Base-by-base conservation (phyloP, 2,113 vertebrate species). In the Periophthalmodon schlosseri region DNA sequence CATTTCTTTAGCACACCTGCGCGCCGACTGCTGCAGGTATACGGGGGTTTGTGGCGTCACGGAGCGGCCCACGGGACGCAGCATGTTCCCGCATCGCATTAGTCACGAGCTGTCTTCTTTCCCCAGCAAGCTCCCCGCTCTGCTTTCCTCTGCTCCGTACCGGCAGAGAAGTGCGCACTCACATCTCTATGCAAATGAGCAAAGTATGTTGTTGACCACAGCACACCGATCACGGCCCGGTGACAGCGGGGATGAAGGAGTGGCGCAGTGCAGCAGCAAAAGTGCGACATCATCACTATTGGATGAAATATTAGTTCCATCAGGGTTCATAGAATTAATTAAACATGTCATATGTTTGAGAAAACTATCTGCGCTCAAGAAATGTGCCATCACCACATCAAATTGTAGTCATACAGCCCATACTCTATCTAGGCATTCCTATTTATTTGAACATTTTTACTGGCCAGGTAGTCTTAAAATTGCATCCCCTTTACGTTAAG, bases 41-140 rank as follows among this genome's bases (percentile, higher is more conserved):
- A 52, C 68, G 16, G n/a, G 52, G 33, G 54, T 20, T 34, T 77
- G 15, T 70, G 60, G n/a, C 24, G 58, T 70, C 72, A 74, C 52
- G 21, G 33, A 52, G 57, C 33, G 57, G 61, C 49, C 75, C 66
- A 33, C 50, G 70, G 79, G 71, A 65, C 14, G 52, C 58, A 14
- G 50, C 4, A 39, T 74, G 63, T 39, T 39, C 60, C 68, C 28
- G 8, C 50, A 74, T 8, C 20, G 46, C 71, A 77, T 77, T 70
- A 44, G 44, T 77, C 70, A 73, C 58, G 39, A 28, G 58, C 79
- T 81, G 70, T 76, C 69, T 33, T 63, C 63, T 65, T 60, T 15
- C 23, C 20, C 10, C 33, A n/a, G 8, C 10, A 44, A 44, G 33
- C 34, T 18, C 11, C 6, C 2, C 11, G 3, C 61, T 18, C 16